Percentiles rank a stretch among this genome's conserved stretches.
phyloP scores from a whole-genome alignment of 2,797 vertebrate species.

The Phylloscopus collybita region DNA sequence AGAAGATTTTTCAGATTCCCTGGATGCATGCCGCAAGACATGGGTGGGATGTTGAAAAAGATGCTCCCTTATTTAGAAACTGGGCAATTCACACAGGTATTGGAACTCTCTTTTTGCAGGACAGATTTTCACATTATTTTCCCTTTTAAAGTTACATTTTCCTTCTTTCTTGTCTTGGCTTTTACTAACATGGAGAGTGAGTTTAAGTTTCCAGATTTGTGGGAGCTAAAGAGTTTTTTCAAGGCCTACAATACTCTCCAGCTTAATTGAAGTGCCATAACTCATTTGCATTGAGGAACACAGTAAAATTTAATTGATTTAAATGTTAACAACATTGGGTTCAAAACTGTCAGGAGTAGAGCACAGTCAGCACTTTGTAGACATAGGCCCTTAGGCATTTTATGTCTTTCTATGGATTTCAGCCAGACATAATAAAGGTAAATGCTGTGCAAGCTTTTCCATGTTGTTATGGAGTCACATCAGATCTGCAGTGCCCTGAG shows the following conservation, averaged over 20 bases:
- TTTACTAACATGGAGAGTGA: not conserved
- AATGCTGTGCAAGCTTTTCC: constrained; percentile 39
- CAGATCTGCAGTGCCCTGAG: not conserved
- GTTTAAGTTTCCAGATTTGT: not conserved
- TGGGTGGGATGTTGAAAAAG: constrained; percentile 98
- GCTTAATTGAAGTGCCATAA: not conserved
- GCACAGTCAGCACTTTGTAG: constrained; percentile 31
- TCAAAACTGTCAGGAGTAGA: not conserved
- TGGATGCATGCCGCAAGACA: constrained; percentile 99
- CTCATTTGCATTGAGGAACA: constrained; percentile 19
- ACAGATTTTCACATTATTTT: not conserved
- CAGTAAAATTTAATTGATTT: constrained; percentile 34
- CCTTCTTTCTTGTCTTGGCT: not conserved
- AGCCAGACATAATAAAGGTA: constrained; percentile 50
- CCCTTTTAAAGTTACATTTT: constrained; percentile 4
- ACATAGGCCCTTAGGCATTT: constrained; percentile 11
- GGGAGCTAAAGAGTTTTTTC: not conserved
- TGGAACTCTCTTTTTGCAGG: not conserved
- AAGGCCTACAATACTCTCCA: not conserved
- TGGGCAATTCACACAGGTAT: constrained; percentile 99
- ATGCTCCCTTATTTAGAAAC: constrained; percentile 96
- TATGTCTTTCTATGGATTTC: constrained; percentile 6
- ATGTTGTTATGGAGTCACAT: not conserved
- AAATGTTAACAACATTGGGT: not conserved
- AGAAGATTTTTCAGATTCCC: constrained; percentile 98